A percentile compares a stretch with the other conserved stretches of the same genome.
These are phyloP conservation scores for Galeruca laticollis DNA, from an alignment of 2,888 invertebrate species.

Conservation along the genomic window DNA sequence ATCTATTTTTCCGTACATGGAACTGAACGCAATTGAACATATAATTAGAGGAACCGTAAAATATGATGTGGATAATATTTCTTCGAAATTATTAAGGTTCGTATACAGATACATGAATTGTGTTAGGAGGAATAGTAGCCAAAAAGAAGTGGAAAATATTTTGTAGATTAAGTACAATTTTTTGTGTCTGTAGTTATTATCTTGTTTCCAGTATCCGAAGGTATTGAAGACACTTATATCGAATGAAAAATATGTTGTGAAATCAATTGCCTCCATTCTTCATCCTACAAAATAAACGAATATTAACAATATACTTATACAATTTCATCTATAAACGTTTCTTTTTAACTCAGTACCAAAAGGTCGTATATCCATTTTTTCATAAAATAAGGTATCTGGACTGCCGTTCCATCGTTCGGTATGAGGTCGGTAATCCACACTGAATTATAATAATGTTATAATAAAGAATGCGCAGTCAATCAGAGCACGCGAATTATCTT, in stretches of 20 bases:
- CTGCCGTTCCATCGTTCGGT: too few relatives aligned
- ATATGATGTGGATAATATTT: slow-evolving; percentile 12
- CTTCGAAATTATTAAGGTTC: slow-evolving; percentile 11
- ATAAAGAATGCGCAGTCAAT: too few relatives aligned
- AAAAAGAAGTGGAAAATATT: neutral
- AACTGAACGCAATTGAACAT: neutral
- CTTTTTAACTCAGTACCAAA: neutral
- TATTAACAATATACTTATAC: neutral
- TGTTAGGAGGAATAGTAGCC: slow-evolving; percentile 20
- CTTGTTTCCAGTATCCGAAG: slow-evolving; percentile 29
- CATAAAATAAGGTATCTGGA: too few relatives aligned
- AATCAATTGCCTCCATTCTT: slow-evolving; percentile 4
- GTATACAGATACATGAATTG: slow-evolving; percentile 30
- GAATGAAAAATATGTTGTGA: slow-evolving; percentile 18
- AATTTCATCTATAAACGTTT: neutral
- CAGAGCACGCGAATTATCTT: too few relatives aligned
- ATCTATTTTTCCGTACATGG: slow-evolving; percentile 26
- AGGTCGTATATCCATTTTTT: neutral
- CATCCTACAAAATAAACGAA: neutral
- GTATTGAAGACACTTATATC: slow-evolving; percentile 25
- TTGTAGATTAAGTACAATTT: slow-evolving; percentile 14
- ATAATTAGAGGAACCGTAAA: slow-evolving; percentile 7
- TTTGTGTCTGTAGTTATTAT: slow-evolving; percentile 4
- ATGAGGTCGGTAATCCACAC: too few relatives aligned
- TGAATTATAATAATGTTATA: too few relatives aligned